Conservation (phyloP, 2,888 invertebrate species). For the Heliconius erato region DNA sequence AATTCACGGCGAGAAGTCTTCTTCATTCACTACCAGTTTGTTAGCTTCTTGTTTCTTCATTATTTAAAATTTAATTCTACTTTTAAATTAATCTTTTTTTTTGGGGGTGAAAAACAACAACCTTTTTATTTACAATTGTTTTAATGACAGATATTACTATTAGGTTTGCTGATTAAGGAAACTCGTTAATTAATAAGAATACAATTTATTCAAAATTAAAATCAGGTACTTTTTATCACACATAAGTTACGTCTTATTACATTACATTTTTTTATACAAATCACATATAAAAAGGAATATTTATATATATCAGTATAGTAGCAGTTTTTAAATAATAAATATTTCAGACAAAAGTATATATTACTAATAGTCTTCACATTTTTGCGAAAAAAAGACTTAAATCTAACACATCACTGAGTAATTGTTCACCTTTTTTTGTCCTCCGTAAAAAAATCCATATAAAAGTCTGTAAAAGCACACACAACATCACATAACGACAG, state of each 20-base stretch:
- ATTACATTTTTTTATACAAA: background rate
- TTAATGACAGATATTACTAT: background rate
- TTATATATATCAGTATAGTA: too few relatives aligned
- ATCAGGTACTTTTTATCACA: constrained; percentile 59
- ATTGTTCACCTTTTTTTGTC: constrained; percentile 18
- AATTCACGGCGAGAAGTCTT: constrained; percentile 60
- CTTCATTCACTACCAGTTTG: constrained; percentile 45
- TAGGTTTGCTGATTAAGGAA: constrained; percentile 54
- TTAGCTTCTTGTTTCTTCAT: constrained; percentile 38
- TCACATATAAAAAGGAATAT: background rate
- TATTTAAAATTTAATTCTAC: constrained; percentile 40
- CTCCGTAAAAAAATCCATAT: constrained; percentile 14
- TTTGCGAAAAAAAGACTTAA: background rate
- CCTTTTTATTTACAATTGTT: background rate
- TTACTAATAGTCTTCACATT: background rate
- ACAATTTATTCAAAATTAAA: constrained; percentile 51
- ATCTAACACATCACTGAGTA: constrained; percentile 13
- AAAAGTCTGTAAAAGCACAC: constrained; percentile 37
- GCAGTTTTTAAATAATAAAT: background rate
- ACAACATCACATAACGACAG: constrained; percentile 26
- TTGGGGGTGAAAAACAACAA: background rate
- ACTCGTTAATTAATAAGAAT: constrained; percentile 54
- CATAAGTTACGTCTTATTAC: constrained; percentile 26
- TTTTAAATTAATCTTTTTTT: background rate
- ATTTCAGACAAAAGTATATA: background rate